Evolutionary conservation across 1,140 invertebrate species (phyloP).

Genomic region (Penaeus japonicus): DNA sequence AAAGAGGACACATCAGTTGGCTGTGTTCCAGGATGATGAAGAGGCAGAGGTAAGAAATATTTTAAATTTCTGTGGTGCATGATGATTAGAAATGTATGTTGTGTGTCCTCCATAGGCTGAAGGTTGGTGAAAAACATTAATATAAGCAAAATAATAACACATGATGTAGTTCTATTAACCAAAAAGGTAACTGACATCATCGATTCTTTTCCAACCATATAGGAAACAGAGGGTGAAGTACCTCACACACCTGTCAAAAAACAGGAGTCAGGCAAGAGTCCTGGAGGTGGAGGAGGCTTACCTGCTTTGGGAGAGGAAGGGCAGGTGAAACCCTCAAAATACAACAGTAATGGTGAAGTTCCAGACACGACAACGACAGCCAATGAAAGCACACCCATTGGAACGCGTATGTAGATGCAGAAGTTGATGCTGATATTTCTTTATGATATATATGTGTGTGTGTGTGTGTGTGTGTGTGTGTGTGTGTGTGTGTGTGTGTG

Average conservation of each 20-base stretch:
- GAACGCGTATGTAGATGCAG: too few relatives aligned
- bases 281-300: too few relatives aligned
- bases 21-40: constrained; percentile 86
- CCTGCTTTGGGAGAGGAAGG: constrained; percentile 62
- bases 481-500: too few relatives aligned
- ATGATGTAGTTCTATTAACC: background rate
- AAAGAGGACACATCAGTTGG: constrained; percentile 88
- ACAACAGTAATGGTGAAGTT: too few relatives aligned
- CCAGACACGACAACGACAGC: too few relatives aligned
- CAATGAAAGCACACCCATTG: too few relatives aligned
- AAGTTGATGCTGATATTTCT: too few relatives aligned
- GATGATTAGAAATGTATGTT: background rate
- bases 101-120: background rate
- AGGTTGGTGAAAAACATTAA: background rate
- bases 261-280: constrained; percentile 29
- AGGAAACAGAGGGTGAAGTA: background rate
- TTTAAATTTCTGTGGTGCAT: background rate
- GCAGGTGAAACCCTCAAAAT: too few relatives aligned
- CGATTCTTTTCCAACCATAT: background rate
- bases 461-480: too few relatives aligned
- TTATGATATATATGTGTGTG: too few relatives aligned
- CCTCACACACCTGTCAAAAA: constrained; percentile 59
- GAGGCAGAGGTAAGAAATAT: constrained; percentile 62
- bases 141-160: background rate
- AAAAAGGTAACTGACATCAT: too few relatives aligned